Evolutionary conservation across 2,888 invertebrate genomes (phyloP), one percentile per base, ranked within the genome.

Genomic region (Emmelina monodactyla): DNA sequence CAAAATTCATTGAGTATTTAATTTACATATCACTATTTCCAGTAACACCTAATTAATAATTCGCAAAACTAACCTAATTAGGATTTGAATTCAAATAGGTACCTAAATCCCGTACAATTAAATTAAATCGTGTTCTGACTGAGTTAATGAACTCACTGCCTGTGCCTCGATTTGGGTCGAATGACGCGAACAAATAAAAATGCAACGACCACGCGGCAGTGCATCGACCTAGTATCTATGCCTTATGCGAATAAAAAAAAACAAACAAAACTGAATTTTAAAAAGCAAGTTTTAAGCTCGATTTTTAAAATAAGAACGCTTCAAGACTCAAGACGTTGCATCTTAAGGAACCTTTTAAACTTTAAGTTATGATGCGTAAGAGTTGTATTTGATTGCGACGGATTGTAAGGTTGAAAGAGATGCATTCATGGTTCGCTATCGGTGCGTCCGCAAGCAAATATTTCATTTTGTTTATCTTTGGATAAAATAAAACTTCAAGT

Each of bases 101-200:
- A n/a, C n/a, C n/a, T n/a, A n/a, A n/a, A n/a, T n/a, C n/a, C n/a
- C n/a, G n/a, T n/a, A n/a, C n/a, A n/a, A n/a, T n/a, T n/a, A n/a
- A n/a, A n/a, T n/a, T n/a, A n/a, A n/a, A n/a, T n/a, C n/a, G n/a
- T n/a, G n/a, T n/a, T n/a, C n/a, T n/a, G n/a, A n/a, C n/a, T n/a
- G n/a, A n/a, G n/a, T n/a, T n/a, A 73, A 76, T 78, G 76, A 76
- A 75, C 76, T 75, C n/a, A n/a, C n/a, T n/a, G n/a, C n/a, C n/a
- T n/a, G n/a, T n/a, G 55, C 61, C 58, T 50, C 63, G 68, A 79
- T 76, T 69, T 79, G 70, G 78, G 78, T 78, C 78, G 76, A 55
- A 60, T 64, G 64, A 68, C 68, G 68, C 67, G 63, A 78, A 78
- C 75, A 79, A 78, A 78, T 73, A 73, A 76, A 76, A 79, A 73